These are phyloP conservation scores for Luperina testacea DNA, from an alignment of 2,888 invertebrate species.

Conservation along the genomic window DNA sequence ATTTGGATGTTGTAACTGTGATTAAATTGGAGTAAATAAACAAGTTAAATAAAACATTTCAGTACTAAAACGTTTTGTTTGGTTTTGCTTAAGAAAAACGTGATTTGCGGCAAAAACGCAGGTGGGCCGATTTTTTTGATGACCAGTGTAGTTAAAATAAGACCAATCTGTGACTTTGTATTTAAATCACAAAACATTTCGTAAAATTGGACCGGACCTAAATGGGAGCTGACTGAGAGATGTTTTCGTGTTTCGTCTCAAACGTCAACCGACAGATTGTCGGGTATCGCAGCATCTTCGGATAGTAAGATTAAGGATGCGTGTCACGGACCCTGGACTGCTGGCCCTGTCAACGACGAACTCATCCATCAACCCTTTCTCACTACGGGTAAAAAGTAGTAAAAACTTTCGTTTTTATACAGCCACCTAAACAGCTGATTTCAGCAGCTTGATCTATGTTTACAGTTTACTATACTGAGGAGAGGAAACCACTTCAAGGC, in stretches of 20 bases:
- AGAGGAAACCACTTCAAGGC: neutral
- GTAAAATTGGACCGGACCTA: conserved; percentile 48
- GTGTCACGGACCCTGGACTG: conserved; percentile 78
- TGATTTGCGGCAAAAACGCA: no score
- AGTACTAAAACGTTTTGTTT: no score
- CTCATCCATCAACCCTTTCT: conserved; percentile 85
- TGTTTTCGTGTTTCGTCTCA: conserved; percentile 43
- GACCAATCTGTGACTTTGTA: conserved; percentile 18
- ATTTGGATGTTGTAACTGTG: no score
- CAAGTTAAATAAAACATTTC: no score
- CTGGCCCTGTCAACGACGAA: conserved; percentile 77
- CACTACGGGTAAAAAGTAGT: conserved; percentile 59
- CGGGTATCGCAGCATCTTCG: conserved; percentile 55
- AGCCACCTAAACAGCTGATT: conserved; percentile 50
- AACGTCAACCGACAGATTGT: conserved; percentile 63
- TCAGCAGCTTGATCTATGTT: conserved; percentile 9
- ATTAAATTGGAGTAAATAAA: no score
- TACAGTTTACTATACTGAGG: neutral
- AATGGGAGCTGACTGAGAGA: conserved; percentile 41
- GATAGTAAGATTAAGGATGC: conserved; percentile 76
- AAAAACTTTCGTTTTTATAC: conserved; percentile 61
- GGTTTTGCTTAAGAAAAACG: no score
- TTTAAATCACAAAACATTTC: conserved; percentile 44
- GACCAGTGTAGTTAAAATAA: no score
- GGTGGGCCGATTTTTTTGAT: no score